Conservation (phyloP, 2,113 vertebrate genomes). For the Athene noctua region DNA sequence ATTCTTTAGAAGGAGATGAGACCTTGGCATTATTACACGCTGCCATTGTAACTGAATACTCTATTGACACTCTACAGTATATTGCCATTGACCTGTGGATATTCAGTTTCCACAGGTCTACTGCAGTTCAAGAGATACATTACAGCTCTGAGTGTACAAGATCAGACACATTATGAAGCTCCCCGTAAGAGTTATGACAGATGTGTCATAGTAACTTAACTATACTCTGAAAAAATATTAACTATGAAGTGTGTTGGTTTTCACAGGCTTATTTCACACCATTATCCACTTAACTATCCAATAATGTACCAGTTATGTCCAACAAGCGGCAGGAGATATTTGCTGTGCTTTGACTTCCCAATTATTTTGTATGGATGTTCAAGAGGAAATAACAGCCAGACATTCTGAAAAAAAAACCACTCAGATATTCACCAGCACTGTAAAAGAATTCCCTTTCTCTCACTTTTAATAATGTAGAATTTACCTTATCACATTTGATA, state of each 20-base stretch:
- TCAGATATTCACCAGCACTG: neutral
- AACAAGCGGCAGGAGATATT: constrained; percentile 18
- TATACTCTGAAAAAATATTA: constrained; percentile 37
- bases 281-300: constrained; percentile 61
- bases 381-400: constrained; percentile 34
- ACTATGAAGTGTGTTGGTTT: constrained; percentile 58
- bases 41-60: neutral
- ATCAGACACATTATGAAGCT: constrained; percentile 46
- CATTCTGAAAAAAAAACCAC: neutral
- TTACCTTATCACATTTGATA: neutral
- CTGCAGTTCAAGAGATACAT: constrained; percentile 35
- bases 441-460: neutral
- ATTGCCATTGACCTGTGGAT: constrained; percentile 41
- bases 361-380: neutral
- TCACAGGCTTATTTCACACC: constrained; percentile 52
- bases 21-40: neutral
- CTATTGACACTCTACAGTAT: constrained; percentile 5
- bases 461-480: neutral
- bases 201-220: constrained; percentile 60
- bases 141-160: constrained; percentile 7
- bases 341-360: constrained; percentile 42
- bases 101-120: constrained; percentile 35
- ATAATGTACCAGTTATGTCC: neutral
- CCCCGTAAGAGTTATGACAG: constrained; percentile 61
- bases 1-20: neutral